phyloP scores from a whole-genome alignment of 1,140 invertebrate genomes.

The Lordiphosa collinella region DNA sequence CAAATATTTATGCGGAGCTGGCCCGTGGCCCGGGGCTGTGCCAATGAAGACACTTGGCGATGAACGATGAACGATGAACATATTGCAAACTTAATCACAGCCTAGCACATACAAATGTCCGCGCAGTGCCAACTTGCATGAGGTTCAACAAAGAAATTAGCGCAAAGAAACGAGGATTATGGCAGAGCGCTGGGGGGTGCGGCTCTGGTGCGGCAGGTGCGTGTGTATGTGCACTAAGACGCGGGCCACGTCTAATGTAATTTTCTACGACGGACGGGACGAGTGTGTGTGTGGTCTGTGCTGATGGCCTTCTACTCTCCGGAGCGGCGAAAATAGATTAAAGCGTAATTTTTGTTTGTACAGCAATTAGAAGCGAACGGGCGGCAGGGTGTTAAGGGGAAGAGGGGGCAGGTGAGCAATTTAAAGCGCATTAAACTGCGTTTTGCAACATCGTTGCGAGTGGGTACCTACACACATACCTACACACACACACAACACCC shows the following conservation, averaged over 20 bases:
- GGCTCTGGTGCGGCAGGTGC: constrained; percentile 37
- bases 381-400: constrained; percentile 17
- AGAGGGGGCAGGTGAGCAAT: constrained; percentile 36
- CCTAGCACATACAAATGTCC: constrained; percentile 66
- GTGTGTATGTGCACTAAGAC: constrained; percentile 21
- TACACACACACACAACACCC: constrained; percentile 1
- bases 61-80: constrained; percentile 59
- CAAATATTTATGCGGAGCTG: constrained; percentile 50
- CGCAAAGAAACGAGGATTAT: constrained; percentile 20
- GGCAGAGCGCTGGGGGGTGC: constrained; percentile 9
- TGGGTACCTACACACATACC: constrained; percentile 11
- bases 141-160: constrained; percentile 76
- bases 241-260: constrained; percentile 64
- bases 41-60: constrained; percentile 49
- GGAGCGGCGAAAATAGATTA: constrained; percentile 67
- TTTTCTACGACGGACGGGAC: constrained; percentile 66
- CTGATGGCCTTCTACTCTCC: constrained; percentile 12
- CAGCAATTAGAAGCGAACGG: constrained; percentile 56
- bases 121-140: constrained; percentile 62
- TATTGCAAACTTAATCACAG: constrained; percentile 73
- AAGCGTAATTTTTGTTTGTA: constrained; percentile 77
- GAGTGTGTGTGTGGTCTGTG: constrained; percentile 56
- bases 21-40: constrained; percentile 11
- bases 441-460: constrained; percentile 67
- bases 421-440: constrained; percentile 72